phyloP scores from a whole-genome alignment of 2,797 vertebrate genomes.

The Nannoperca australis region DNA sequence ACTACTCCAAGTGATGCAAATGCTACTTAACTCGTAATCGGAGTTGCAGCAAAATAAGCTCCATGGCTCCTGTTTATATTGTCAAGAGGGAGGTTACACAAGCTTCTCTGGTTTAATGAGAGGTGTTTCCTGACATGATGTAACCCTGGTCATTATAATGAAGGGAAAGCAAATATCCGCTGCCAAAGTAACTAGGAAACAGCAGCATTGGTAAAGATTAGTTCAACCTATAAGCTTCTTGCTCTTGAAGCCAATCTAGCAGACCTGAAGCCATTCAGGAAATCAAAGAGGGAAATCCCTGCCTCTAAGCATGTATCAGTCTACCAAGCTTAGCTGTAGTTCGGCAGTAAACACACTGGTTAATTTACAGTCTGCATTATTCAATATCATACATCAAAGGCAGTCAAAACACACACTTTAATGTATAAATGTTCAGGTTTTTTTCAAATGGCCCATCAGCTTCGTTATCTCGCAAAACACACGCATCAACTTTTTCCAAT shows the following conservation, averaged over 20 bases:
- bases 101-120: conserved; percentile 44
- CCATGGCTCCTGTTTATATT: conserved; percentile 25
- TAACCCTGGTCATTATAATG: conserved; percentile 41
- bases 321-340: conserved; percentile 45
- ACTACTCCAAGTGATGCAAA: conserved; percentile 46
- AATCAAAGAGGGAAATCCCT: conserved; percentile 46
- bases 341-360: conserved; percentile 44
- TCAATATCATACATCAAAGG: conserved; percentile 58
- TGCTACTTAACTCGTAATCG: conserved; percentile 50
- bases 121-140: conserved; percentile 48
- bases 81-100: conserved; percentile 43
- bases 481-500: conserved; percentile 32
- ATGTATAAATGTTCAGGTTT: conserved; percentile 13
- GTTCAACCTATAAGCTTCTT: conserved; percentile 33
- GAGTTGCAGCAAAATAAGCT: conserved; percentile 29
- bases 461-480: conserved; percentile 45
- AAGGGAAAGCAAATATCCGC: conserved; percentile 39
- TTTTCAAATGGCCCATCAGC: conserved; percentile 22
- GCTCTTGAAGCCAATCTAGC: conserved; percentile 35
- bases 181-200: conserved; percentile 46
- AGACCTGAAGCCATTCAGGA: conserved; percentile 44
- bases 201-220: conserved; percentile 51
- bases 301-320: conserved; percentile 38
- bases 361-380: conserved; percentile 44
- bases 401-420: conserved; percentile 30